Evolutionary conservation across 2,888 invertebrate genomes (phyloP).

Genomic region (Pardosa pseudoannulata): DNA sequence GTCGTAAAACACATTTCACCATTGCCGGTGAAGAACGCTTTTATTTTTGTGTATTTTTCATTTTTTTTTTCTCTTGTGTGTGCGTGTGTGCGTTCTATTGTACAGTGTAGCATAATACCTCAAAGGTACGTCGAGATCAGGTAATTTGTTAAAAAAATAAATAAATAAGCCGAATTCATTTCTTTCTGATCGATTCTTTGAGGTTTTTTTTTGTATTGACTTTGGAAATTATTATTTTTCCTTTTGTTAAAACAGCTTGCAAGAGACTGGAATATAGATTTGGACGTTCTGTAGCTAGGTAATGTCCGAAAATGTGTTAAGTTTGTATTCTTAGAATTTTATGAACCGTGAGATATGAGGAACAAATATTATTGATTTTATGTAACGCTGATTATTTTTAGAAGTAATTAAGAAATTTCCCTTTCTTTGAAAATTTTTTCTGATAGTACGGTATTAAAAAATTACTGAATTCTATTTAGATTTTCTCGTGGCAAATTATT

Average conservation of each 20-base stretch:
- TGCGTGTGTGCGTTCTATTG: slow-evolving; percentile 46
- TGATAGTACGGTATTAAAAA: too few relatives aligned
- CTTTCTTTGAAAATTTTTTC: too few relatives aligned
- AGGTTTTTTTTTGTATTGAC: slow-evolving; percentile 40
- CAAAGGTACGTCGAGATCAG: slow-evolving; percentile 63
- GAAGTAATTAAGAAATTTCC: too few relatives aligned
- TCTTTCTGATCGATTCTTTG: slow-evolving; percentile 46
- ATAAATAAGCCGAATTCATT: too few relatives aligned
- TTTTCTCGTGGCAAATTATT: too few relatives aligned
- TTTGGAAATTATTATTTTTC: background rate
- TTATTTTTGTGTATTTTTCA: slow-evolving; percentile 40
- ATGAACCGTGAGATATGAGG: too few relatives aligned
- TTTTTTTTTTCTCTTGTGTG: slow-evolving; percentile 34
- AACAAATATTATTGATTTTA: too few relatives aligned
- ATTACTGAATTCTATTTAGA: too few relatives aligned
- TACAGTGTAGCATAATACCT: slow-evolving; percentile 65
- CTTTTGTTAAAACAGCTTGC: slow-evolving; percentile 1
- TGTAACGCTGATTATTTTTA: too few relatives aligned
- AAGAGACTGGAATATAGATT: slow-evolving; percentile 18
- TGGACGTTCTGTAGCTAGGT: too few relatives aligned
- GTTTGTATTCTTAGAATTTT: too few relatives aligned
- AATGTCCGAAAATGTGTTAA: too few relatives aligned
- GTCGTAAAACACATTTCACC: slow-evolving; percentile 30
- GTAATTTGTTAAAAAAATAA: slow-evolving; percentile 12
- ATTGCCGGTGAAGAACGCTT: slow-evolving; percentile 51